A percentile compares a stretch with the other conserved stretches of the same genome.
These are phyloP conservation scores for Neotoma lepida DNA, from an alignment of 2,113 vertebrate species.

Conservation along the genomic window DNA sequence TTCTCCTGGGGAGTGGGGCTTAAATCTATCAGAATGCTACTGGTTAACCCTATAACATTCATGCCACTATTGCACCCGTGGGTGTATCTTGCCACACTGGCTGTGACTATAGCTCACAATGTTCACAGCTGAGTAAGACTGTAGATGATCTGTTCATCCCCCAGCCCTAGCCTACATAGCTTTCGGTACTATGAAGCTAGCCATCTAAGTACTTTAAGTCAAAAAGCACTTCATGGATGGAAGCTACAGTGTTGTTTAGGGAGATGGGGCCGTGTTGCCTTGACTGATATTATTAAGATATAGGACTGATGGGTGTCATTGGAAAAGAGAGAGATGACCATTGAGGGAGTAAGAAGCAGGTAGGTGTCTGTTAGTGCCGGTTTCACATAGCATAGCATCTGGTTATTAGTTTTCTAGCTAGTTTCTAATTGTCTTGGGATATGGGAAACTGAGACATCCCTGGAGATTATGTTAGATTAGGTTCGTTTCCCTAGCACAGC, in stretches of 20 bases:
- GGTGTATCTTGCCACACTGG: neutral
- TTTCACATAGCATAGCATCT: neutral
- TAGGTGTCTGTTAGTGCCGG: neutral
- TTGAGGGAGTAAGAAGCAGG: neutral
- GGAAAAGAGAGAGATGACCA: neutral
- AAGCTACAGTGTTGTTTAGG: neutral
- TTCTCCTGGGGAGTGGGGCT: too few relatives aligned
- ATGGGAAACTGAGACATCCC: conserved; percentile 9
- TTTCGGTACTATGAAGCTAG: neutral
- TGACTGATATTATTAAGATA: neutral
- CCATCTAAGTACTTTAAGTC: conserved; percentile 2
- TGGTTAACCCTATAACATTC: neutral
- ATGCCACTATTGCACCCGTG: neutral
- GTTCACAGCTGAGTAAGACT: neutral
- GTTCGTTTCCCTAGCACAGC: conserved; percentile 44
- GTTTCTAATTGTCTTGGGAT: conserved; percentile 27
- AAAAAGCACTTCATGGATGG: neutral
- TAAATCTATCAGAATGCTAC: neutral
- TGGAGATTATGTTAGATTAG: neutral
- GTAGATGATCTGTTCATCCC: too few relatives aligned
- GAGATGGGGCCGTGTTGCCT: neutral
- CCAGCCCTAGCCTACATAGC: neutral
- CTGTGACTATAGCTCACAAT: neutral
- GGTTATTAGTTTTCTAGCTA: conserved; percentile 43
- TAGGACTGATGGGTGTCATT: neutral